phyloP scores from a whole-genome alignment of 2,888 invertebrate genomes.

The Torymus tubicola region DNA sequence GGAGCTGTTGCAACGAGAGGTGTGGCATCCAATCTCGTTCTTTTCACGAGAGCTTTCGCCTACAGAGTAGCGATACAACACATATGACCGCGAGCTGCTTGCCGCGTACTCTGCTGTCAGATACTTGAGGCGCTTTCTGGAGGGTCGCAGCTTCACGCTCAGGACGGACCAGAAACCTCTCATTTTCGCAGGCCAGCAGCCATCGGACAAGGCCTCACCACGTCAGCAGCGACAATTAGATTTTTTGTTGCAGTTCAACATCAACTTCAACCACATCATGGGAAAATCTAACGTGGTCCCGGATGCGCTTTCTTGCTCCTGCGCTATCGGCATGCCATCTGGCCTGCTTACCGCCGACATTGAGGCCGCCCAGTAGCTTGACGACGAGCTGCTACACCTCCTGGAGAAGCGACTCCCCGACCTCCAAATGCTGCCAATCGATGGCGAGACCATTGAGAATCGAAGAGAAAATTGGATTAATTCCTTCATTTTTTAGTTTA shows the following conservation, averaged over 20 bases:
- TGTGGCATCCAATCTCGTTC: not conserved
- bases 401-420: too few species aligned
- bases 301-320: constrained; percentile 44
- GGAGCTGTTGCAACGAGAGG: not conserved
- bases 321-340: too few species aligned
- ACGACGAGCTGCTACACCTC: too few species aligned
- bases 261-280: constrained; percentile 26
- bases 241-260: constrained; percentile 43
- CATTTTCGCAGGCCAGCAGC: not conserved
- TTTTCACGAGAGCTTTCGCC: not conserved
- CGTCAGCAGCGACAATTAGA: constrained; percentile 45
- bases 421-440: too few species aligned
- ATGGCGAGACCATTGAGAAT: too few species aligned
- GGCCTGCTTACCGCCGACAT: too few species aligned
- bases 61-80: not conserved
- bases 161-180: not conserved
- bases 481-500: too few species aligned
- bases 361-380: too few species aligned
- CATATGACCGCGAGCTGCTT: not conserved
- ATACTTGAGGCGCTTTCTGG: not conserved
- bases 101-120: not conserved
- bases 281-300: constrained; percentile 39
- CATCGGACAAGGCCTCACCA: constrained; percentile 29
- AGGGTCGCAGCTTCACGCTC: not conserved
- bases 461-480: too few species aligned